phyloP scores from a whole-genome alignment of 2,797 vertebrate species.

The Zonotrichia albicollis region DNA sequence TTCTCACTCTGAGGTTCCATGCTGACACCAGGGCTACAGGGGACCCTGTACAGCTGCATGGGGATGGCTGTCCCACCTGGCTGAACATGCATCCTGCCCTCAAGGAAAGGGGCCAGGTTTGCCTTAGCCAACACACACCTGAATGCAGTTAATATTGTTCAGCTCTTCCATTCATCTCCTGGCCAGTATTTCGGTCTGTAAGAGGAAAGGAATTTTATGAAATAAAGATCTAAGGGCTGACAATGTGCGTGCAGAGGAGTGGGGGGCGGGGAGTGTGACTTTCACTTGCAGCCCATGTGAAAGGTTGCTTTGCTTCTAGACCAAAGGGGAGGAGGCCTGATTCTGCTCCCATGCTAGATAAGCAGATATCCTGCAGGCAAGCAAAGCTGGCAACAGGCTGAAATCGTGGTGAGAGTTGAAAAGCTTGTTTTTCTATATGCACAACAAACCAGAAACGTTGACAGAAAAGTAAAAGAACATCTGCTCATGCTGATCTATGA shows the following conservation, averaged over 20 bases:
- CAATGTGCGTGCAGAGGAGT: not conserved
- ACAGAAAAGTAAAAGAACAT: constrained; percentile 55
- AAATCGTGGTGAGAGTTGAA: constrained; percentile 35
- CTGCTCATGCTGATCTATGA: constrained; percentile 43
- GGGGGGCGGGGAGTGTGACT: not conserved
- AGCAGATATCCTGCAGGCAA: constrained; percentile 65
- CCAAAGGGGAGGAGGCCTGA: constrained; percentile 24
- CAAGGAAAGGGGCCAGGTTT: not conserved
- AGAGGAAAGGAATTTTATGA: constrained; percentile 49
- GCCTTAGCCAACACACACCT: constrained; percentile 23
- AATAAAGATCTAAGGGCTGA: constrained; percentile 40
- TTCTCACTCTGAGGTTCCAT: not conserved
- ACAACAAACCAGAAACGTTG: constrained; percentile 39
- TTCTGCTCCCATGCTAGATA: constrained; percentile 5
- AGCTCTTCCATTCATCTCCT: constrained; percentile 22
- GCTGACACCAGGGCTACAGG: not conserved
- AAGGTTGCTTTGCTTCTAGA: constrained; percentile 25
- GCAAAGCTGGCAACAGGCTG: constrained; percentile 52
- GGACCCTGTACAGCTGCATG: not conserved
- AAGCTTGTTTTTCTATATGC: constrained; percentile 58
- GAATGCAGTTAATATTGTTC: constrained; percentile 40
- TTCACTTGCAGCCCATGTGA: not conserved
- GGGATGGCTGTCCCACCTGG: fast-evolving
- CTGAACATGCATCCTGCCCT: not conserved
- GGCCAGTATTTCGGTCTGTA: not conserved